Percentiles rank a stretch among this genome's conserved stretches.
Evolutionary conservation across 2,797 vertebrate species (phyloP).

Genomic region (Silurus aristotelis): DNA sequence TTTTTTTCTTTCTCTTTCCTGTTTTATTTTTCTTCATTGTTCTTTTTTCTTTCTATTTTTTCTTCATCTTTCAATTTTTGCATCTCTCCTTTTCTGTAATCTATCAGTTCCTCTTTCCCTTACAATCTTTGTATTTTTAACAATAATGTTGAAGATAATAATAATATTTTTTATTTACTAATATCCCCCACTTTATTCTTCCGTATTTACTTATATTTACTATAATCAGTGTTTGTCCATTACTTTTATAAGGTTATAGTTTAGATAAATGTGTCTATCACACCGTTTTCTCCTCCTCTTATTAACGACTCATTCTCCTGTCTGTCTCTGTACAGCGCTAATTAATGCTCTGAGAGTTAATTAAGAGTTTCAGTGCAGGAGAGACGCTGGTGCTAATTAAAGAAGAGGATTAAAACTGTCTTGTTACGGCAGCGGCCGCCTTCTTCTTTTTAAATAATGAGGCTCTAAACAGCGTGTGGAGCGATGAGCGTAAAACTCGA

Average conservation of each 20-base stretch:
- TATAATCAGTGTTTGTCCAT: background rate
- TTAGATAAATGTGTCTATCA: slow-evolving; percentile 25
- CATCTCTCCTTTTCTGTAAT: background rate
- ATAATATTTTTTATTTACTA: background rate
- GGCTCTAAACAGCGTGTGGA: slow-evolving; percentile 23
- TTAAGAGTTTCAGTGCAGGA: slow-evolving; percentile 51
- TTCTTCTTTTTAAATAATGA: slow-evolving; percentile 35
- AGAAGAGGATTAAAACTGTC: slow-evolving; percentile 34
- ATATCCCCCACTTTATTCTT: background rate
- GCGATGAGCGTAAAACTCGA: slow-evolving; percentile 7
- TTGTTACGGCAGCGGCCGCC: background rate
- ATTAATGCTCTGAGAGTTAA: slow-evolving; percentile 53
- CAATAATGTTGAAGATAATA: background rate
- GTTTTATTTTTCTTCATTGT: background rate
- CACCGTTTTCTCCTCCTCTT: slow-evolving; percentile 44
- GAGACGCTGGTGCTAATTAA: slow-evolving; percentile 25
- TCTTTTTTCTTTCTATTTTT: background rate
- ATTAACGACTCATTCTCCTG: slow-evolving; percentile 44
- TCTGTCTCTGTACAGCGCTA: slow-evolving; percentile 37
- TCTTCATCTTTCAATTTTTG: background rate
- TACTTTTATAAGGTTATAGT: background rate
- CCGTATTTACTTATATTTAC: background rate
- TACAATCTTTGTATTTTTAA: background rate
- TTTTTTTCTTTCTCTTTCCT: no score
- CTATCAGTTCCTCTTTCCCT: background rate